Conservation (phyloP, 2,888 invertebrate genomes). For the Himalopsyche kuldschensis region DNA sequence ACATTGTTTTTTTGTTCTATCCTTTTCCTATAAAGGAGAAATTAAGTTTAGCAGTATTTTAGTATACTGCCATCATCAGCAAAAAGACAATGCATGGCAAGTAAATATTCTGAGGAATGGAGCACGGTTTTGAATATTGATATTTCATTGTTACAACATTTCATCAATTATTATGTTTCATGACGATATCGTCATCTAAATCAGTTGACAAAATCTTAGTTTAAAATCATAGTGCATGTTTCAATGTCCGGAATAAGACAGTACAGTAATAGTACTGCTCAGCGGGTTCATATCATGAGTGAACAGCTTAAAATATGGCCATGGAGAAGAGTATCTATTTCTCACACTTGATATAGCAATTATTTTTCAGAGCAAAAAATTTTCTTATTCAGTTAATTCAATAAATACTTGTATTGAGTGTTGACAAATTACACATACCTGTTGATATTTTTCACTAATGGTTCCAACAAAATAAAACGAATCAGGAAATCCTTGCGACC, state of each 20-base stretch:
- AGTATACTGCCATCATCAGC: too few species aligned
- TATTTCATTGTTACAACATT: too few species aligned
- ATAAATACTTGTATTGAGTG: background rate
- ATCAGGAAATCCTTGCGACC: conserved; percentile 63
- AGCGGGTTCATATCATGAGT: background rate
- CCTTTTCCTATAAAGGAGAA: too few species aligned
- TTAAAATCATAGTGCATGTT: too few species aligned
- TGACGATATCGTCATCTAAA: too few species aligned
- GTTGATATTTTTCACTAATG: conserved; percentile 52
- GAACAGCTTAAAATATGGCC: background rate
- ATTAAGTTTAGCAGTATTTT: too few species aligned
- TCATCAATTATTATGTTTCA: too few species aligned
- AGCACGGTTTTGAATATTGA: too few species aligned
- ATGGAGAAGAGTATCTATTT: background rate
- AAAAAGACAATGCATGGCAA: too few species aligned
- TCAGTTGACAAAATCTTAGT: too few species aligned
- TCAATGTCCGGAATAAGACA: background rate
- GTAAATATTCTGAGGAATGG: too few species aligned
- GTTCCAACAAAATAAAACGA: conserved; percentile 54
- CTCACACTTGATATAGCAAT: background rate
- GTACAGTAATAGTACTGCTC: background rate
- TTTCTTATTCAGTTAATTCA: background rate
- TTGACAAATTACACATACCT: conserved; percentile 15
- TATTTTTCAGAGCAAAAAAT: background rate
- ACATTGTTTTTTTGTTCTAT: too few species aligned